Conservation (phyloP, 1,140 invertebrate genomes). For the Apis laboriosa region DNA sequence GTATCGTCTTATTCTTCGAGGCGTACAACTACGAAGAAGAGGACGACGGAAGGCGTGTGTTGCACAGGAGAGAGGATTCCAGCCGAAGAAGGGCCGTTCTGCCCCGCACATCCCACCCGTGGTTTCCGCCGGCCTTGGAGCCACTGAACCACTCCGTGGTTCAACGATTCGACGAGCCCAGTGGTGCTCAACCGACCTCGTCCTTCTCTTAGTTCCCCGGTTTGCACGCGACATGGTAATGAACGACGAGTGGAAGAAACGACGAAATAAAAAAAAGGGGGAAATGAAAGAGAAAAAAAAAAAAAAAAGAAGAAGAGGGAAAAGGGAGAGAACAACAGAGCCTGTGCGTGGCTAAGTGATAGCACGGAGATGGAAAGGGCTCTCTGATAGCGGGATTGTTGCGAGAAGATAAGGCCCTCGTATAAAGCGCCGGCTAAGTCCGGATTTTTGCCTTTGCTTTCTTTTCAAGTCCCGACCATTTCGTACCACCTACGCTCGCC, state of each 20-base stretch:
- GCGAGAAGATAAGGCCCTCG: slow-evolving; percentile 48
- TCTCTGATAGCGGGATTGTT: slow-evolving; percentile 57
- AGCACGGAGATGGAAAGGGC: slow-evolving; percentile 24
- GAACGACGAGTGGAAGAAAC: too few species aligned
- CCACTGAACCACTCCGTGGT: slow-evolving; percentile 82
- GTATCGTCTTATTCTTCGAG: slow-evolving; percentile 37
- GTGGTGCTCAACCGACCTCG: slow-evolving; percentile 75
- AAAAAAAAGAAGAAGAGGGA: neutral
- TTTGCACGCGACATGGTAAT: neutral
- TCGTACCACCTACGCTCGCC: slow-evolving; percentile 52
- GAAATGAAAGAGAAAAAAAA: neutral
- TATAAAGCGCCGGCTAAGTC: slow-evolving; percentile 25
- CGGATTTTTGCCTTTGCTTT: slow-evolving; percentile 41
- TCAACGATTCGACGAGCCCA: slow-evolving; percentile 80
- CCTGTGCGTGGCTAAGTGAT: slow-evolving; percentile 21
- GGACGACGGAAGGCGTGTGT: slow-evolving; percentile 53
- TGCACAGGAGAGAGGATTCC: slow-evolving; percentile 62
- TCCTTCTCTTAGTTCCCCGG: neutral
- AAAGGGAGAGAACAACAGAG: slow-evolving; percentile 1
- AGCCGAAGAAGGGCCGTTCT: slow-evolving; percentile 68
- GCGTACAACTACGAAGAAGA: slow-evolving; percentile 55
- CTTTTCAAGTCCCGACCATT: slow-evolving; percentile 8
- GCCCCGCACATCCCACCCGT: slow-evolving; percentile 74
- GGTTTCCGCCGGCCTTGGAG: slow-evolving; percentile 82
- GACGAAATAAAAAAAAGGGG: neutral